Base-by-base conservation (phyloP, 2,888 invertebrate genomes). In the Chymomyza caudatula region DNA sequence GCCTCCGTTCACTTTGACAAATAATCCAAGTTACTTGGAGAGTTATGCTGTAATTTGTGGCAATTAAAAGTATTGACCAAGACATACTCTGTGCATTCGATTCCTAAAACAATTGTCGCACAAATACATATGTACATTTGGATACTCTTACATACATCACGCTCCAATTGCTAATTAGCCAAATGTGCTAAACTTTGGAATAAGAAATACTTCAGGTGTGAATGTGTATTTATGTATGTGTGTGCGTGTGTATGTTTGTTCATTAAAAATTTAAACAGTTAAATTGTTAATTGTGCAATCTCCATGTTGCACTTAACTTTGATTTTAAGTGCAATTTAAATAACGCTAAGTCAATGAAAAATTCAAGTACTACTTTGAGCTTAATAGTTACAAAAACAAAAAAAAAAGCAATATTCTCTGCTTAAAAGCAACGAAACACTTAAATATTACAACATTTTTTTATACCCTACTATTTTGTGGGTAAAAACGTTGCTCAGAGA, bases 221-320 rank as follows among this genome's bases (percentile, higher is more conserved):
- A 25, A n/a, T 20, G 6, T 52, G 19, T 3, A 11, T 51, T 17
- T 25, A 25, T 25, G n/a, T n/a, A n/a, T 25, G 20, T 13, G 1
- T 11, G 5, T 20, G 23, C 8, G 22, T 52, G 13, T 13, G 25
- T 13, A n/a, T 52, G n/a, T 37, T 25, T 5, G 29, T 37, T 2
- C 11, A 11, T 11, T 37, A 11, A 37, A 11, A 37, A 2, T 37
- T 37, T 11, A 1, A 37, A 37, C 2, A 47, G 19, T 1, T 47
- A 47, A 47, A 17, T 47, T 47, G 1, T 47, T 6, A 6, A 47
- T 47, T 47, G 6, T 17, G 47, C 15, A 47, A 47, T 37, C 51
- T 13, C 58, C 68, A 59, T 76, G 71, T 66, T 77, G 84, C 84
- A 86, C 84, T 84, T 84, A 83, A 87, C 84, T 84, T 86, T 85